Evolutionary conservation across 1,140 invertebrate genomes (phyloP).

Genomic region (Drosophila arizonae): DNA sequence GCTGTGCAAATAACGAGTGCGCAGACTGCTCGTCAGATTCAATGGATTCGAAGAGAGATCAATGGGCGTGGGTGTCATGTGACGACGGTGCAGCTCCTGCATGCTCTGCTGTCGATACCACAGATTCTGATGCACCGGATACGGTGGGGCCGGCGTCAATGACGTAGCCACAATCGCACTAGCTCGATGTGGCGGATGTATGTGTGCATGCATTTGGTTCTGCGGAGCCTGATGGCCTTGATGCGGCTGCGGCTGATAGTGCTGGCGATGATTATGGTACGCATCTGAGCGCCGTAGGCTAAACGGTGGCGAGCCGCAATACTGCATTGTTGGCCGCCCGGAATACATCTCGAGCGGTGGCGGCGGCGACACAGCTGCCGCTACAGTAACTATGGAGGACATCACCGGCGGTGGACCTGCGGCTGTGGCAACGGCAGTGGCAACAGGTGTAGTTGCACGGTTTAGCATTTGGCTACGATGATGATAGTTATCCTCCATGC

Average conservation of each 20-base stretch:
- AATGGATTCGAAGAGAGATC: constrained; percentile 78
- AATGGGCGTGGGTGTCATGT: constrained; percentile 79
- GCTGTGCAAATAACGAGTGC: constrained; percentile 67
- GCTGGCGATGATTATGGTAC: constrained; percentile 72
- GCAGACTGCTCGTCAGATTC: constrained; percentile 67
- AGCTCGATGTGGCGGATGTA: constrained; percentile 69
- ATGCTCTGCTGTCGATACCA: constrained; percentile 89
- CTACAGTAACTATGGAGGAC: constrained; percentile 50
- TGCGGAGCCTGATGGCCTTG: constrained; percentile 75
- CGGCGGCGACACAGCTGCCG: constrained; percentile 61
- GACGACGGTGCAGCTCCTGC: constrained; percentile 83
- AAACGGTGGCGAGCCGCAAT: constrained; percentile 67
- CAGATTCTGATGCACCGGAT: constrained; percentile 88
- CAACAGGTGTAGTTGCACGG: constrained; percentile 19
- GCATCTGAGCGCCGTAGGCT: constrained; percentile 62
- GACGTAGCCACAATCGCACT: constrained; percentile 67
- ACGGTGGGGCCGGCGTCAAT: constrained; percentile 84
- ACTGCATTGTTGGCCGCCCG: constrained; percentile 62
- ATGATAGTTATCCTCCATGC: constrained; percentile 26
- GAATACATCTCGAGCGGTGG: constrained; percentile 73
- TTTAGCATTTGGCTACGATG: constrained; percentile 28
- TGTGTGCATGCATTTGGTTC: constrained; percentile 74
- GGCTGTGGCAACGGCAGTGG: constrained; percentile 31
- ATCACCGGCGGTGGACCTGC: constrained; percentile 45
- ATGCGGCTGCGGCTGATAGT: constrained; percentile 73